Evolutionary conservation across 2,888 invertebrate genomes (phyloP).

Genomic region (Pandemis cinnamomeana): DNA sequence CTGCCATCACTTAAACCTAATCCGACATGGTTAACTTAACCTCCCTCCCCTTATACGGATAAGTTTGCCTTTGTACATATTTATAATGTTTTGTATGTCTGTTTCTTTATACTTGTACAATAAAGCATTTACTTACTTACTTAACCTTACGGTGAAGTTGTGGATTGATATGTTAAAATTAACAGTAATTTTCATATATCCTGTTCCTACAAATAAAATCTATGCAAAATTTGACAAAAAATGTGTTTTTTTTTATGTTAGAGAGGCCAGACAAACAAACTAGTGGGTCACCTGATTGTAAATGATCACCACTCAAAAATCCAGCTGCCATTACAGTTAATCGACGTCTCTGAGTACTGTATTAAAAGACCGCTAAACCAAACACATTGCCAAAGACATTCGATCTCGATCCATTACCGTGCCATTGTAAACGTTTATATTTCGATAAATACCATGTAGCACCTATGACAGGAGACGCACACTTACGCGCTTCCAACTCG

Average conservation of each 20-base stretch:
- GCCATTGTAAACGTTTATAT: not conserved
- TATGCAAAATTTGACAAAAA: not conserved
- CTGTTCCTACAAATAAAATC: no score
- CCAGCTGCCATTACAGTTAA: not conserved
- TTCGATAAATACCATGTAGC: not conserved
- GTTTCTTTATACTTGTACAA: no score
- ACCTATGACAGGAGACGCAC: no score
- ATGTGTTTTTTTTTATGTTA: no score
- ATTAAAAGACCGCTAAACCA: constrained; percentile 1
- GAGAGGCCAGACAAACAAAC: no score
- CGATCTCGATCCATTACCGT: constrained; percentile 6
- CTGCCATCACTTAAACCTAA: constrained; percentile 7
- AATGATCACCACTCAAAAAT: no score
- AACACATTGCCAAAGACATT: constrained; percentile 3
- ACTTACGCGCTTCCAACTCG: no score
- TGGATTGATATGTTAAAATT: not conserved
- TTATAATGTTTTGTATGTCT: no score
- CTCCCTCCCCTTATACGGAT: no score
- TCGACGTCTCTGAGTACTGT: not conserved
- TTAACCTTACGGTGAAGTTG: not conserved
- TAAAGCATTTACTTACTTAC: no score
- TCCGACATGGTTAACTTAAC: constrained; percentile 6
- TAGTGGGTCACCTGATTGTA: no score
- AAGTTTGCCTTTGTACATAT: no score
- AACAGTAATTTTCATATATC: not conserved